Conservation (phyloP, 2,797 vertebrate species). For the Scarus forsteni region DNA sequence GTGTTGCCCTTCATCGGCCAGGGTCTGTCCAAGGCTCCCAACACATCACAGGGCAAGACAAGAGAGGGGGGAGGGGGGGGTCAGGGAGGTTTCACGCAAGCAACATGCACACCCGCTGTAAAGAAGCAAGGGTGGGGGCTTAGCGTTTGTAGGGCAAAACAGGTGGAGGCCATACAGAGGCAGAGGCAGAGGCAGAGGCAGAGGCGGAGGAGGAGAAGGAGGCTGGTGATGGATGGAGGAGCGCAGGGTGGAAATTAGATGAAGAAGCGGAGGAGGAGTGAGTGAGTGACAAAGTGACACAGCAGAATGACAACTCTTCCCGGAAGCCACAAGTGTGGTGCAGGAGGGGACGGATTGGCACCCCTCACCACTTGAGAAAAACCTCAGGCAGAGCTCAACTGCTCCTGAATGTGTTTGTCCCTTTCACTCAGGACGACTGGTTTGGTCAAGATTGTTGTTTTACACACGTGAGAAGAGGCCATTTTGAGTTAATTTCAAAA, state of each 20-base stretch:
- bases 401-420: constrained; percentile 17
- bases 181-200: no score
- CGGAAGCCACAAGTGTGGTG: constrained; percentile 66
- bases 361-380: constrained; percentile 33
- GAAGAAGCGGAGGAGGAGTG: constrained; percentile 37
- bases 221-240: constrained; percentile 63
- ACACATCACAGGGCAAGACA: constrained; percentile 59
- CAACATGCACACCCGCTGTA: constrained; percentile 28
- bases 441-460: constrained; percentile 22
- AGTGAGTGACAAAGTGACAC: constrained; percentile 74
- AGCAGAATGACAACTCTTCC: constrained; percentile 76
- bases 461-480: constrained; percentile 8
- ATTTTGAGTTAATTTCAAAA: constrained; percentile 28
- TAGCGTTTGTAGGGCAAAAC: constrained; percentile 44
- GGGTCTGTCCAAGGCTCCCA: constrained; percentile 54
- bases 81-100: constrained; percentile 2
- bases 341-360: constrained; percentile 51
- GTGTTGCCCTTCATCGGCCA: constrained; percentile 65
- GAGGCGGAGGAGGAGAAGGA: constrained; percentile 12
- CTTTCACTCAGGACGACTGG: constrained; percentile 10
- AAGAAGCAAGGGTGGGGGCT: constrained; percentile 22
- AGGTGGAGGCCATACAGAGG: constrained; percentile 71
- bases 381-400: constrained; percentile 20
- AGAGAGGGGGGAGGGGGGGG: not conserved
- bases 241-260: constrained; percentile 58